Evolutionary conservation across 1,140 invertebrate species (phyloP).

Genomic region (Lamellibrachia luymesi): DNA sequence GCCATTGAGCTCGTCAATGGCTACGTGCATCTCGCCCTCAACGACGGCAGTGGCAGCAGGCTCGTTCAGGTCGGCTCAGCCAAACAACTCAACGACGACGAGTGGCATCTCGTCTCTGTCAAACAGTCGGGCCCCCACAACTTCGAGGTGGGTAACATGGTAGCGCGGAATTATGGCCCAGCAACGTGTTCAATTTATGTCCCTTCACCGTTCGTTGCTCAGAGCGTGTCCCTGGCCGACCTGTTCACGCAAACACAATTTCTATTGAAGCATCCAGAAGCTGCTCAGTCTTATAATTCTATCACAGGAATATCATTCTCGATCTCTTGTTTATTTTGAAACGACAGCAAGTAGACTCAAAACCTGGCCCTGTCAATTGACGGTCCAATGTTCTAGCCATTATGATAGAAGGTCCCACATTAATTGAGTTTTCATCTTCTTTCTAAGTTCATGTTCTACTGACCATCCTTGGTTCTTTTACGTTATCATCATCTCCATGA

Average conservation of each 20-base stretch:
- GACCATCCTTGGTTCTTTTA: too few relatives aligned
- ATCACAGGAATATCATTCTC: background rate
- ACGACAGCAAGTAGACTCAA: background rate
- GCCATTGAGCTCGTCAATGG: constrained; percentile 79
- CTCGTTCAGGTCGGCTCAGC: constrained; percentile 62
- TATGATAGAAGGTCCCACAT: too few relatives aligned
- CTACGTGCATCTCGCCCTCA: constrained; percentile 81
- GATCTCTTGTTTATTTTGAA: too few relatives aligned
- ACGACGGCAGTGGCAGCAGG: constrained; percentile 68
- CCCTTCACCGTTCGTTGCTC: too few relatives aligned
- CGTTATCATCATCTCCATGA: constrained; percentile 16
- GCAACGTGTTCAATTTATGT: too few relatives aligned
- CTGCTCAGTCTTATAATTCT: background rate
- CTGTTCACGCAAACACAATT: too few relatives aligned
- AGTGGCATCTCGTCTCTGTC: constrained; percentile 90
- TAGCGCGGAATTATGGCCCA: background rate
- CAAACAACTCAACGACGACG: constrained; percentile 79
- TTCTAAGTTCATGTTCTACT: too few relatives aligned
- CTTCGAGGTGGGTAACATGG: constrained; percentile 20
- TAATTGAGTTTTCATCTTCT: too few relatives aligned
- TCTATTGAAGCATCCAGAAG: too few relatives aligned
- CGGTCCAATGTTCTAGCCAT: too few relatives aligned
- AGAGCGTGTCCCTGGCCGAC: too few relatives aligned
- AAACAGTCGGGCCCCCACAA: constrained; percentile 76
- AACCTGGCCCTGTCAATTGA: too few relatives aligned